These are phyloP conservation scores for Phorcus lineatus DNA, from an alignment of 2,888 invertebrate genomes.

Conservation along the genomic window DNA sequence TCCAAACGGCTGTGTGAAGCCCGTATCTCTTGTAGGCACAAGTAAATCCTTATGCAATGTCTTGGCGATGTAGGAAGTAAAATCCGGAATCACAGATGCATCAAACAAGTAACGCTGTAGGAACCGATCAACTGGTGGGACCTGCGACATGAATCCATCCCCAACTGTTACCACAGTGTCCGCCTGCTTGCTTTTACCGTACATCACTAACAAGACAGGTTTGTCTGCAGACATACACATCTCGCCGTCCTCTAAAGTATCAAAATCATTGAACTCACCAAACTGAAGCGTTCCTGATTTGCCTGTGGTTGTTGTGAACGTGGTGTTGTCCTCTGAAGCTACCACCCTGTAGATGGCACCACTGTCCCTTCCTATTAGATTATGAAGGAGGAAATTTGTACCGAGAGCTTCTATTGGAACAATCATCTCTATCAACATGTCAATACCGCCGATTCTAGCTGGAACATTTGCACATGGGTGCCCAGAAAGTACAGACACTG, in stretches of 20 bases:
- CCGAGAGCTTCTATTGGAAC: not conserved
- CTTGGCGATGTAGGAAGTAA: not conserved
- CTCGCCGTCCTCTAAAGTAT: not conserved
- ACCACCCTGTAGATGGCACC: not conserved
- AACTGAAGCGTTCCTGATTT: not conserved
- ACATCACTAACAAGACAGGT: not conserved
- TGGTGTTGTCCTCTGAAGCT: not conserved
- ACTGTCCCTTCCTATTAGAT: constrained; percentile 2
- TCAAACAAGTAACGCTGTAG: not conserved
- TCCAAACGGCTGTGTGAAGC: not conserved
- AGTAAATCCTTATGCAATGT: not conserved
- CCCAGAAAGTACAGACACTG: constrained; percentile 11
- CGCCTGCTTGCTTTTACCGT: constrained; percentile 10
- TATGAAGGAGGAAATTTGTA: not conserved
- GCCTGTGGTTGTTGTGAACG: not conserved
- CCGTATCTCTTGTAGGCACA: not conserved
- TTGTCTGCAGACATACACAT: not conserved
- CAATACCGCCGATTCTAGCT: not conserved
- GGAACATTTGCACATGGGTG: constrained; percentile 18
- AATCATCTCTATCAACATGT: constrained; percentile 15
- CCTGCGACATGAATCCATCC: constrained; percentile 7
- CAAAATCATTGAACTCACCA: constrained; percentile 19
- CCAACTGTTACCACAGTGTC: not conserved
- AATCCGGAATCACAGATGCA: not conserved
- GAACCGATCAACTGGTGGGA: not conserved